These are phyloP conservation scores for Camarhynchus parvulus DNA, from an alignment of 2,113 vertebrate genomes.

Conservation along the genomic window DNA sequence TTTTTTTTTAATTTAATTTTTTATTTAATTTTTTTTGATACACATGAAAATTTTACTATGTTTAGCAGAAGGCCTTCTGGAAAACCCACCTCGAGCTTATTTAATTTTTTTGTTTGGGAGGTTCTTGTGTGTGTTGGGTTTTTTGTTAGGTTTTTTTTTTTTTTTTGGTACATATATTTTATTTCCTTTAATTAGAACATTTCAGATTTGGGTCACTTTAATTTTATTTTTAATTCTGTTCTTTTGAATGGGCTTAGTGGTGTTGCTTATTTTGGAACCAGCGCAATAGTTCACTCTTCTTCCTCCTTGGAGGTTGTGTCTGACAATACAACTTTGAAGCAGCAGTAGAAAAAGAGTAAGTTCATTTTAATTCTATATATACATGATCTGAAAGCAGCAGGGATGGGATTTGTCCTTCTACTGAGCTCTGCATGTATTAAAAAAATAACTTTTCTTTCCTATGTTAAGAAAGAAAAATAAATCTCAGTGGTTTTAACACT, in stretches of 20 bases:
- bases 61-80: no score
- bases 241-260: background rate
- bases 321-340: background rate
- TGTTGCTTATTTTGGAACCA: background rate
- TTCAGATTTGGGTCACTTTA: background rate
- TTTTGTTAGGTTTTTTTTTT: no score
- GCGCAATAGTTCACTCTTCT: background rate
- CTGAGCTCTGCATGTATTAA: background rate
- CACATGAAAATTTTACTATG: no score
- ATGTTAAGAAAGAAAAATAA: background rate
- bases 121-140: rapidly evolving
- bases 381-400: background rate
- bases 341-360: background rate
- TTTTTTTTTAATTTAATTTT: no score
- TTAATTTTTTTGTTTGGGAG: background rate
- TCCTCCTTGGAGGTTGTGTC: background rate
- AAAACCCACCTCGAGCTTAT: no score
- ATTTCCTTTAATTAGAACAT: background rate
- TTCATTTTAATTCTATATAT: background rate
- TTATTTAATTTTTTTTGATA: no score
- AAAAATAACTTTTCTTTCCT: background rate
- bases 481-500: background rate
- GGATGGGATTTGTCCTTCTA: background rate
- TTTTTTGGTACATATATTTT: rapidly evolving
- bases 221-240: background rate